phyloP scores from a whole-genome alignment of 2,888 invertebrate genomes.

The Tipula vernalis region DNA sequence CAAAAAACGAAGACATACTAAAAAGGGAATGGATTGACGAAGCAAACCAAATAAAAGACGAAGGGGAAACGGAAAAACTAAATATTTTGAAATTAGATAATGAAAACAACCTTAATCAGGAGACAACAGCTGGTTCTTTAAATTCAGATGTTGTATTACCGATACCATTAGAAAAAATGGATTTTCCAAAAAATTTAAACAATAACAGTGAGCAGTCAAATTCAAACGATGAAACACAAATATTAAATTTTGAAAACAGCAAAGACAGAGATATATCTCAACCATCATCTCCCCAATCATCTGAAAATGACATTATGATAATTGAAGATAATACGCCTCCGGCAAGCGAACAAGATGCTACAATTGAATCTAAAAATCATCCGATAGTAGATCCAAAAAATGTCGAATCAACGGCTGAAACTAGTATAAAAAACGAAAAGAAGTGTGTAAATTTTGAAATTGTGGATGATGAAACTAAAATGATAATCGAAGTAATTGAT shows the following conservation, averaged over 20 bases:
- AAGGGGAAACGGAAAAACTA: conserved; percentile 22
- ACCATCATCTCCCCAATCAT: not conserved
- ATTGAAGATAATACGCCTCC: not conserved
- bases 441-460: not conserved
- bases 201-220: not conserved
- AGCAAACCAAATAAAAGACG: conserved; percentile 19
- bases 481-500: conserved; percentile 16
- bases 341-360: conserved; percentile 13
- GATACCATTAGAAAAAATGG: not conserved
- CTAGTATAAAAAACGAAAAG: not conserved
- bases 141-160: not conserved
- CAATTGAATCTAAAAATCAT: conserved; percentile 14
- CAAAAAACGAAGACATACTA: conserved; percentile 12
- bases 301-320: not conserved
- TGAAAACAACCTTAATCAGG: conserved; percentile 9
- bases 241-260: not conserved
- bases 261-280: not conserved
- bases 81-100: conserved; percentile 22
- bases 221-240: not conserved
- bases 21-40: conserved; percentile 17
- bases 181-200: not conserved
- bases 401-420: conserved; percentile 13
- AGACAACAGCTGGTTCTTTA: conserved; percentile 12
- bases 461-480: conserved; percentile 15
- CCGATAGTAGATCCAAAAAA: conserved; percentile 12